Percentiles rank a stretch among this genome's conserved stretches.
These are phyloP conservation scores for Calliphora vicina DNA, from an alignment of 1,140 invertebrate genomes.

Conservation along the genomic window DNA sequence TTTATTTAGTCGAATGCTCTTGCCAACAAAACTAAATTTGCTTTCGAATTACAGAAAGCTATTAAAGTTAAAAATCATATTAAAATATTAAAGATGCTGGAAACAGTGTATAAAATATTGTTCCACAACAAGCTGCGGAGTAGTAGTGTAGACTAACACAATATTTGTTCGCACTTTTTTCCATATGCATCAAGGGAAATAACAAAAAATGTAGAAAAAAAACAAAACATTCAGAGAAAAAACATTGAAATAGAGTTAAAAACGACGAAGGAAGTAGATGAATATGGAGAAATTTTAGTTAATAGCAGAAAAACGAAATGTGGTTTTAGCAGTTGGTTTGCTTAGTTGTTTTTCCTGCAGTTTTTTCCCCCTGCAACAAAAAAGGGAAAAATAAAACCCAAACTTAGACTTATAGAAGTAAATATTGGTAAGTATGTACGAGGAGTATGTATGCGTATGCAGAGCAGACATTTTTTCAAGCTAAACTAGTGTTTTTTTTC, in stretches of 20 bases:
- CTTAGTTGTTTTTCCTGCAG: not conserved
- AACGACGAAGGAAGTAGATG: not conserved
- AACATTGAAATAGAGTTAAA: not conserved
- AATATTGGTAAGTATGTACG: not conserved
- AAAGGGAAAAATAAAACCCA: not conserved
- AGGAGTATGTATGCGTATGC: not conserved
- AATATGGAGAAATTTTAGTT: not conserved
- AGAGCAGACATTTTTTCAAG: not conserved
- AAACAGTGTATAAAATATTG: not conserved
- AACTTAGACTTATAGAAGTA: not conserved
- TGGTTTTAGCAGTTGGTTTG: slow-evolving; percentile 9
- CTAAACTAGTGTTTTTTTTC: not conserved
- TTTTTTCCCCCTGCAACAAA: not conserved
- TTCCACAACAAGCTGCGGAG: not conserved
- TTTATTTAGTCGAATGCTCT: no score
- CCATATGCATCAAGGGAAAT: not conserved
- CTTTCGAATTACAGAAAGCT: no score
- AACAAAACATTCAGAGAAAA: not conserved
- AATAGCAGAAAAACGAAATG: slow-evolving; percentile 3
- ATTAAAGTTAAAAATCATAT: no score
- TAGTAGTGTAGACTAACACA: not conserved
- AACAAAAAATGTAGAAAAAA: not conserved
- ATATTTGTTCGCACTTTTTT: slow-evolving; percentile 14
- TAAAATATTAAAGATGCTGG: no score
- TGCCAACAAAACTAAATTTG: no score